Evolutionary conservation across 2,113 vertebrate species (phyloP).

Genomic region (Cyanistes caeruleus): DNA sequence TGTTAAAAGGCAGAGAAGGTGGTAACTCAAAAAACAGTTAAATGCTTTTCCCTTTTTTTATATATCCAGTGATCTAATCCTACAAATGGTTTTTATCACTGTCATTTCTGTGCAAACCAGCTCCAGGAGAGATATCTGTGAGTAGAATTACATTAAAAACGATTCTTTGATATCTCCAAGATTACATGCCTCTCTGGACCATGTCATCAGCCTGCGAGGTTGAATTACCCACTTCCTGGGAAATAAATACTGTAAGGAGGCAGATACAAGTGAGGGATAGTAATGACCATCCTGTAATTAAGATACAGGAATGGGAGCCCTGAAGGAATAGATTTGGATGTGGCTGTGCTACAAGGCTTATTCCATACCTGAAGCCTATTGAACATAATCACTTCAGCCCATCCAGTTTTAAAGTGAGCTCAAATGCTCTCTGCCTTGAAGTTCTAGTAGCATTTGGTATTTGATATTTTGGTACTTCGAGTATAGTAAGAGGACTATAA

Average conservation of each 20-base stretch:
- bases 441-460: neutral
- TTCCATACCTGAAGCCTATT: neutral
- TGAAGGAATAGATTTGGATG: neutral
- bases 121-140: neutral
- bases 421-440: neutral
- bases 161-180: neutral
- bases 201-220: neutral
- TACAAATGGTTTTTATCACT: neutral
- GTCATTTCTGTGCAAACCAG: neutral
- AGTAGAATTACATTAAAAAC: neutral
- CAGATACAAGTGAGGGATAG: neutral
- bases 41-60: neutral
- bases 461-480: neutral
- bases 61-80: neutral
- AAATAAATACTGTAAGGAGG: neutral
- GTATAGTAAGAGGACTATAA: neutral
- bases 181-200: neutral
- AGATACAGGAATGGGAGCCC: neutral
- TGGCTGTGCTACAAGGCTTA: neutral
- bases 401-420: neutral
- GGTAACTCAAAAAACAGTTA: neutral
- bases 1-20: neutral
- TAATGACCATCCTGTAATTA: neutral
- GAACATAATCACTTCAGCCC: neutral
- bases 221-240: neutral